Evolutionary conservation across 1,140 invertebrate genomes (phyloP).

Genomic region (Zaprionus capensis): DNA sequence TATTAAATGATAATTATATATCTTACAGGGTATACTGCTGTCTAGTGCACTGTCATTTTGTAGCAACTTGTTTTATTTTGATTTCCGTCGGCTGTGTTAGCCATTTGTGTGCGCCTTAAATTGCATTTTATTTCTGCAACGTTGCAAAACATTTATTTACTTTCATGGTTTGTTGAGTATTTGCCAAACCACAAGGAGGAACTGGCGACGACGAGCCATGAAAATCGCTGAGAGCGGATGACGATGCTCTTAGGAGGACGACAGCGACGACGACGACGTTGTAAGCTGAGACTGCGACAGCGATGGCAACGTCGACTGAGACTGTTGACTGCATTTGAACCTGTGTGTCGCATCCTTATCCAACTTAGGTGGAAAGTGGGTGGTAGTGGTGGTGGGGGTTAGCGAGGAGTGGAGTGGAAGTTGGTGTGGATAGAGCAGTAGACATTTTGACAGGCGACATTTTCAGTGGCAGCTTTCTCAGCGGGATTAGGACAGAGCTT

Average conservation of each 20-base stretch:
- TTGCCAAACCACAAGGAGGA: slow-evolving; percentile 79
- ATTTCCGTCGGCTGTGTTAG: slow-evolving; percentile 51
- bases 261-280: slow-evolving; percentile 26
- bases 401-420: neutral
- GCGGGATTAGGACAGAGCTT: neutral
- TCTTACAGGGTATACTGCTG: neutral
- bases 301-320: slow-evolving; percentile 44
- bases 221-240: slow-evolving; percentile 48
- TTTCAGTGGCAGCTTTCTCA: slow-evolving; percentile 9
- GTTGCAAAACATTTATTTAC: slow-evolving; percentile 83
- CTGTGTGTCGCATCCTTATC: slow-evolving; percentile 67
- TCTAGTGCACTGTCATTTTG: slow-evolving; percentile 21
- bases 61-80: slow-evolving; percentile 35
- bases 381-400: neutral
- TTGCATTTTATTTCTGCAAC: slow-evolving; percentile 83
- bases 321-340: slow-evolving; percentile 77
- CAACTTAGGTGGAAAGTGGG: slow-evolving; percentile 1
- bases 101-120: slow-evolving; percentile 81
- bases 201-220: slow-evolving; percentile 53
- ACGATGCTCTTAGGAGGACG: slow-evolving; percentile 1
- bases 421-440: slow-evolving; percentile 22
- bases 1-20: no score
- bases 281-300: slow-evolving; percentile 21
- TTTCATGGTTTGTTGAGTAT: slow-evolving; percentile 83
- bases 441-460: slow-evolving; percentile 54